Base-by-base conservation (phyloP, 2,888 invertebrate species). In the Lochmaea capreae region DNA sequence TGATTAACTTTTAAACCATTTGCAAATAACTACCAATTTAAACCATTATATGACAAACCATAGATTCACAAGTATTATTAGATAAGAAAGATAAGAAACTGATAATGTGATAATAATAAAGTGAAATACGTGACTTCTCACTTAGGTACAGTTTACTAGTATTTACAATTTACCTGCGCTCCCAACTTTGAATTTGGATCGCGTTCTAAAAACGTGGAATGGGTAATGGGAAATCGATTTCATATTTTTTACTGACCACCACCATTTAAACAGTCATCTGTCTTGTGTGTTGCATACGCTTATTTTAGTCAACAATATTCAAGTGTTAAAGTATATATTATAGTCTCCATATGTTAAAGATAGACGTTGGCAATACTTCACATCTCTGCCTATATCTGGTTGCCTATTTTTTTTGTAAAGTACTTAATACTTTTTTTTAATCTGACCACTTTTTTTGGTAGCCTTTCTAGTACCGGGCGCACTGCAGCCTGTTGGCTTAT, bases 161-260 rank as follows among this genome's bases (percentile, higher is more conserved):
- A 68, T 61, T 62, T 72, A 71, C 65, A 54, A 67, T 54, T 62
- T 72, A 71, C 65, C 59, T 74, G 75, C 74, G 72, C 72, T 75
- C 65, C 57, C 73, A 72, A 62, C 61, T 77, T 72, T 74, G 71
- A 72, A 65, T 74, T 75, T 77, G 69, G 67, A 68, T 70, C 22
- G 49, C 68, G 52, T 63, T 46, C 22, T 67, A 5, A 43, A 71
- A 69, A 65, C 68, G 75, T 72, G 65, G 39, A 62, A 26, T 61
- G 33, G 33, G 33, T 43, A 43, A 65, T 33, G 16, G 57, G 54
- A 58, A 54, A 68, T 71, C 72, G 68, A 52, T 72, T 71, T 59
- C 14, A 58, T 22, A 59, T 46, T 52, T 58, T 71, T 62, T 16
- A 39, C 62, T 61, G 14, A 58, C 59, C 74, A 71, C 71, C 61